These are phyloP conservation scores for Ophthalmolycus amberensis DNA, from an alignment of 2,113 vertebrate species.

Conservation along the genomic window DNA sequence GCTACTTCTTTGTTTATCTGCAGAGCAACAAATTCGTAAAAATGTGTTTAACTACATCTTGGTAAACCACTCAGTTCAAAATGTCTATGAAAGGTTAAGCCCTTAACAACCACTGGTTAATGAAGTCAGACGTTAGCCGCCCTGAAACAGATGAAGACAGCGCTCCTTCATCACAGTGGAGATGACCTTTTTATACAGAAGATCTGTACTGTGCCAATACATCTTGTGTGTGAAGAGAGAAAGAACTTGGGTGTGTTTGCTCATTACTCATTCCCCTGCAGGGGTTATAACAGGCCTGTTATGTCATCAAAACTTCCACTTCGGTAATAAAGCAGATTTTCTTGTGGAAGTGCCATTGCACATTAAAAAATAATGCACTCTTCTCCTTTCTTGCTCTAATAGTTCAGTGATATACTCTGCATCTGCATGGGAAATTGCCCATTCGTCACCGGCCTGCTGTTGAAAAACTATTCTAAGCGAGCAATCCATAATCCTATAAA, in stretches of 20 bases:
- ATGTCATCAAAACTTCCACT: conserved; percentile 66
- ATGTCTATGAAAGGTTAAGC: conserved; percentile 14
- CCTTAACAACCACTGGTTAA: conserved; percentile 34
- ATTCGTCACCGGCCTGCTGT: conserved; percentile 38
- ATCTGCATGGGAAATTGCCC: conserved; percentile 39
- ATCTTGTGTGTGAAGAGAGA: conserved; percentile 32
- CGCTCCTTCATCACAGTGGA: conserved; percentile 46
- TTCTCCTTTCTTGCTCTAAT: background rate
- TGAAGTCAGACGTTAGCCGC: conserved; percentile 49
- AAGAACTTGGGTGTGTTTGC: conserved; percentile 46
- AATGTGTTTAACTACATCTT: conserved; percentile 29
- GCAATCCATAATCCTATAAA: conserved; percentile 52
- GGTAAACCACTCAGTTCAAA: conserved; percentile 22
- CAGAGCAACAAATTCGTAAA: conserved; percentile 36
- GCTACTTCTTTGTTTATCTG: conserved; percentile 18
- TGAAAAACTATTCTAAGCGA: conserved; percentile 38
- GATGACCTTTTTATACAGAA: conserved; percentile 68
- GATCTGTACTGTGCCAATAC: conserved; percentile 48
- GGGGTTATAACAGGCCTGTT: conserved; percentile 54
- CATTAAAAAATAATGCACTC: conserved; percentile 16
- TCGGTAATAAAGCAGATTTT: conserved; percentile 48
- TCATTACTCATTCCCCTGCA: conserved; percentile 72
- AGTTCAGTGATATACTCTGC: conserved; percentile 36
- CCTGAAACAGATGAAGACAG: conserved; percentile 50
- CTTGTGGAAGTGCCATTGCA: conserved; percentile 14